Conservation (phyloP, 2,888 invertebrate species). For the Drosophila subsilvestris region DNA sequence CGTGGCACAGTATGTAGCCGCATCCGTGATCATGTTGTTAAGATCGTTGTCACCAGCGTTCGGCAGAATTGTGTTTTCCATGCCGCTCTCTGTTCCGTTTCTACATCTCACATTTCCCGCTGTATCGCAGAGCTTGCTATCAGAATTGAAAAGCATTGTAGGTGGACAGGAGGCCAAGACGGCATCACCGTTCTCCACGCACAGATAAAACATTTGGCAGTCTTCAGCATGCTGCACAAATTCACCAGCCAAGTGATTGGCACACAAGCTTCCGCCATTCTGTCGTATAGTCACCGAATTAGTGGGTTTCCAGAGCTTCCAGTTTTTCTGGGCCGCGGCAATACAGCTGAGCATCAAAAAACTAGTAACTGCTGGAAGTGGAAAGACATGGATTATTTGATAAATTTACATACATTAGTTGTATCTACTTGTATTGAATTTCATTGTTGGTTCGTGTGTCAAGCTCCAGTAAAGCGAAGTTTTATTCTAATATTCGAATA, state of each 20-base stretch:
- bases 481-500: conserved; percentile 73
- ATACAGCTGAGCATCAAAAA: conserved; percentile 1
- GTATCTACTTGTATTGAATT: conserved; percentile 18
- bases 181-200: conserved; percentile 72
- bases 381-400: too few species aligned
- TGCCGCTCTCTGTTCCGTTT: conserved; percentile 21
- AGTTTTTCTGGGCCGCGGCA: conserved; percentile 9
- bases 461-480: conserved; percentile 57
- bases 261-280: conserved; percentile 56
- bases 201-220: conserved; percentile 80
- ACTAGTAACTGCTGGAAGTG: neutral
- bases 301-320: conserved; percentile 59
- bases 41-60: conserved; percentile 31
- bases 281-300: conserved; percentile 72
- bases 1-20: conserved; percentile 62
- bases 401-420: neutral
- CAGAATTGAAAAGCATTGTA: conserved; percentile 82
- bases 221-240: conserved; percentile 78
- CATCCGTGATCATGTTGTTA: conserved; percentile 56
- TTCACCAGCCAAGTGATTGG: conserved; percentile 69
- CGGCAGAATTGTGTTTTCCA: neutral
- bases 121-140: conserved; percentile 80
- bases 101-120: conserved; percentile 70
- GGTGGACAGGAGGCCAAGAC: conserved; percentile 80
- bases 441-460: conserved; percentile 46